phyloP scores from a whole-genome alignment of 2,888 invertebrate species.

The Catocala fraxini region DNA sequence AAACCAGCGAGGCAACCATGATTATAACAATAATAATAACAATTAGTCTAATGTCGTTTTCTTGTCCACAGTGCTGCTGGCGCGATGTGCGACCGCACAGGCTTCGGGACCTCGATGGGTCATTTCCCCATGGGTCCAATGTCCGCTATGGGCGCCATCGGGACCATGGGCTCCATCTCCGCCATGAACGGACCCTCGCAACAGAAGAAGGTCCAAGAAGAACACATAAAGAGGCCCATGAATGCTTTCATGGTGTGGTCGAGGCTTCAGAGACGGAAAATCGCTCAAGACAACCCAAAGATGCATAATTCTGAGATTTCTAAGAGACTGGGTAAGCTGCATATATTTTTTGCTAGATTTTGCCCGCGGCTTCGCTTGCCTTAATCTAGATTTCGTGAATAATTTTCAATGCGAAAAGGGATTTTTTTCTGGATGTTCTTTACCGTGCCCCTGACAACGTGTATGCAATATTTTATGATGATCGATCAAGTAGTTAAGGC shows the following conservation, averaged over 20 bases:
- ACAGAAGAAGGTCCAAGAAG: slow-evolving; percentile 90
- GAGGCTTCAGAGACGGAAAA: slow-evolving; percentile 96
- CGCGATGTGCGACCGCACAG: slow-evolving; percentile 90
- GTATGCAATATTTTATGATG: too few species aligned
- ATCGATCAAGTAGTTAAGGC: too few species aligned
- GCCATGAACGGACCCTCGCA: slow-evolving; percentile 87
- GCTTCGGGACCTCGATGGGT: slow-evolving; percentile 89
- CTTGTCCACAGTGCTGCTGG: slow-evolving; percentile 89
- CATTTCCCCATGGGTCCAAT: slow-evolving; percentile 86
- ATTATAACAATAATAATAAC: not conserved
- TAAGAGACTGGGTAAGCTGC: slow-evolving; percentile 93
- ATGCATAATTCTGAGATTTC: slow-evolving; percentile 99
- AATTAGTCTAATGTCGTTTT: too few species aligned
- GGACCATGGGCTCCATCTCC: slow-evolving; percentile 85
- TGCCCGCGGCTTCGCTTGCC: too few species aligned
- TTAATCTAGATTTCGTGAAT: too few species aligned
- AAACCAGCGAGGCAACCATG: not conserved
- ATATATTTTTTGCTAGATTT: not conserved
- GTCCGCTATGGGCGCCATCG: slow-evolving; percentile 87
- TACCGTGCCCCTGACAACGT: too few species aligned
- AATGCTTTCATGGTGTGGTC: slow-evolving; percentile 99
- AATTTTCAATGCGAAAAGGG: too few species aligned
- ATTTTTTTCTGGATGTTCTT: too few species aligned
- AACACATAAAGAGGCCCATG: slow-evolving; percentile 98
- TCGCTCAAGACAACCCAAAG: slow-evolving; percentile 99